Conservation (phyloP, 2,888 invertebrate genomes). For the Aleiodes leptofemur region DNA sequence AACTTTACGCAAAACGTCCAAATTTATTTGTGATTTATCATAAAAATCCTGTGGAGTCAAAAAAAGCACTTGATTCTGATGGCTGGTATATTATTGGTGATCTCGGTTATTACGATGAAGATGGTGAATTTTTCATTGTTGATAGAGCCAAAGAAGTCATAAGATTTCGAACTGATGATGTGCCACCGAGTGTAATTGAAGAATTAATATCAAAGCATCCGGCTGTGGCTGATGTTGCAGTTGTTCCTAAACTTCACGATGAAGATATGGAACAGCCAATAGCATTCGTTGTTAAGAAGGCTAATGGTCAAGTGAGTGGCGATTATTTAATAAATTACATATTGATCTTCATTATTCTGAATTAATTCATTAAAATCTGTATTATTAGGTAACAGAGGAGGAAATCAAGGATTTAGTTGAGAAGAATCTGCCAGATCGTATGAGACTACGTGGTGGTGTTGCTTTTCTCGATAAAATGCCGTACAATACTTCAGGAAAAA, state of each 20-base stretch:
- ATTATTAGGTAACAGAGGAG: constrained; percentile 62
- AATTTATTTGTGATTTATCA: constrained; percentile 56
- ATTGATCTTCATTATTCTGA: background rate
- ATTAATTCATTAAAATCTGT: background rate
- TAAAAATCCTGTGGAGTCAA: constrained; percentile 56
- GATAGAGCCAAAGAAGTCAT: constrained; percentile 69
- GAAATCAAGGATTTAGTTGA: constrained; percentile 63
- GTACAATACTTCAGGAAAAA: constrained; percentile 63
- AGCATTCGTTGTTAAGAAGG: constrained; percentile 62
- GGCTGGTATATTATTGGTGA: constrained; percentile 63
- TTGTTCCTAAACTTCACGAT: constrained; percentile 63
- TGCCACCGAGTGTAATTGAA: constrained; percentile 69
- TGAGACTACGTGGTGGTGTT: constrained; percentile 65
- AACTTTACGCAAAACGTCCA: constrained; percentile 54
- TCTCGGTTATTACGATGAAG: constrained; percentile 63
- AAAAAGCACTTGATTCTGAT: constrained; percentile 55
- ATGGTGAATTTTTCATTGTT: constrained; percentile 64
- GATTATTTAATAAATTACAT: background rate
- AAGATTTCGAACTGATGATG: constrained; percentile 67
- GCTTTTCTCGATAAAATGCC: constrained; percentile 65
- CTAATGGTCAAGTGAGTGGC: constrained; percentile 42
- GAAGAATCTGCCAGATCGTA: constrained; percentile 57
- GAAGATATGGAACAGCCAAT: constrained; percentile 66
- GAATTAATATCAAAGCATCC: constrained; percentile 61
- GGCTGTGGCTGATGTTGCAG: constrained; percentile 65